Evolutionary conservation across 2,888 invertebrate species (phyloP), one percentile per base, ranked within the genome.

Genomic region (Idaea dimidiata): DNA sequence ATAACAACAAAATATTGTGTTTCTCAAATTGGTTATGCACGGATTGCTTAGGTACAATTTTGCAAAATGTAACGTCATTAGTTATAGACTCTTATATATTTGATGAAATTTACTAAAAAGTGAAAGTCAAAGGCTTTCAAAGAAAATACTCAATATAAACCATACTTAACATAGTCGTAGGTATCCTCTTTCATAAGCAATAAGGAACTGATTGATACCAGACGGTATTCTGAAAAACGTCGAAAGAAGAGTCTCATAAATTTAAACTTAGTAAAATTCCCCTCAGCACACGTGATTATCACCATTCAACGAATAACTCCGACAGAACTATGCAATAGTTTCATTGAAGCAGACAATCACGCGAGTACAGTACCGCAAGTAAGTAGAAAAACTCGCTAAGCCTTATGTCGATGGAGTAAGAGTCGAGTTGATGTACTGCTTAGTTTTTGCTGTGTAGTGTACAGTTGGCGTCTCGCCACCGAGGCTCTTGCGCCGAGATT

Each of bases 261-360:
- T 43, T 43, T 43, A 43, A 43, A 43, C 43, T 43, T 14, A 43
- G 43, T 43, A 43, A 43, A 43, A 43, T 43, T 43, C 43, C 43
- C 43, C 14, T 43, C 43, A 43, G 43, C 43, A 43, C 43, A 43
- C 43, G 43, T 43, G 43, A 43, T 43, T 43, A 43, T 43, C 43
- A 43, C 43, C 43, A 43, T 43, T 43, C 43, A 43, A 43, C 43
- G 43, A 24, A 24, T 24, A 24, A 24, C 14, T 43, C 43, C 43
- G 10, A 43, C 43, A 43, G 14, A 43, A 43, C 43, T 43, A 43
- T 43, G 43, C 8, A 14, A 43, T 10, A 43, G 43, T 43, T 43
- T 43, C 43, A 43, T 43, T 43, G 43, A 43, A 43, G 43, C 43
- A 43, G 43, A 43, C 43, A 43, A 43, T 43, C 43, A 43, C 43